Evolutionary conservation across 2,797 vertebrate species (phyloP).

Genomic region (Pseudopleuronectes americanus): DNA sequence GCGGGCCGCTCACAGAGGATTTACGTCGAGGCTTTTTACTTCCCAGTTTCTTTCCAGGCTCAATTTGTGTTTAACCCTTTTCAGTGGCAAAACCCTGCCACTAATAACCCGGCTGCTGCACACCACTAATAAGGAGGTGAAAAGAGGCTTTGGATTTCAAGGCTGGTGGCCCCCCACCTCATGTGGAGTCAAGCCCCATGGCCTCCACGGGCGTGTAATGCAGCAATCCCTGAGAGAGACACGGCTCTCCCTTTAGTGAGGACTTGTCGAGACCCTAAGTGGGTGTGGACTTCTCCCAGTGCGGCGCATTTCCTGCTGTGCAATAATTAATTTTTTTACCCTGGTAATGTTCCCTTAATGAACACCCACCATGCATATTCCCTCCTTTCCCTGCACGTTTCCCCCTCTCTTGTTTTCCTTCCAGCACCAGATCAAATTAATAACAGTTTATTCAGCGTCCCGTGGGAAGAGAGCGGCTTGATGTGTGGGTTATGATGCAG

Average conservation of each 20-base stretch:
- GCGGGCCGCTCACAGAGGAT: slow-evolving; percentile 40
- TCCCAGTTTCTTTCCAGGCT: slow-evolving; percentile 44
- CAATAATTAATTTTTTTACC: slow-evolving; percentile 64
- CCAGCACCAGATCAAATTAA: slow-evolving; percentile 39
- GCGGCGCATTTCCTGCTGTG: slow-evolving; percentile 46
- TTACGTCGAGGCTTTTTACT: slow-evolving; percentile 53
- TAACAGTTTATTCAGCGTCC: slow-evolving; percentile 63
- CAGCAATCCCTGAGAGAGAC: slow-evolving; percentile 3
- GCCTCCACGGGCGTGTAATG: slow-evolving; percentile 23
- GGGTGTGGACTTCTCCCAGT: slow-evolving; percentile 29
- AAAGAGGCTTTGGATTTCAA: slow-evolving; percentile 58
- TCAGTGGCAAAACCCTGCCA: slow-evolving; percentile 30
- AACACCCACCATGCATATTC: slow-evolving; percentile 45
- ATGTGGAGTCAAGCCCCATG: slow-evolving; percentile 31
- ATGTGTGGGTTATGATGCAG: slow-evolving; percentile 21
- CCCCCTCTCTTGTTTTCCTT: slow-evolving; percentile 23
- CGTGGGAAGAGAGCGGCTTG: slow-evolving; percentile 16
- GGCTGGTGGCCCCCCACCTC: slow-evolving; percentile 29
- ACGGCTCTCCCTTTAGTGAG: slow-evolving; percentile 1
- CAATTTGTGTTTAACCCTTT: slow-evolving; percentile 63
- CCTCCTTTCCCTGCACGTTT: slow-evolving; percentile 26
- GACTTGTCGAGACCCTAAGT: slow-evolving; percentile 17
- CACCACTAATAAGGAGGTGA: slow-evolving; percentile 40
- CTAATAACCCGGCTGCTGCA: slow-evolving; percentile 56
- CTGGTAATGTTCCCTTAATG: slow-evolving; percentile 65